Conservation (phyloP, 2,113 vertebrate species). For the Chamaetylas fuelleborni region DNA sequence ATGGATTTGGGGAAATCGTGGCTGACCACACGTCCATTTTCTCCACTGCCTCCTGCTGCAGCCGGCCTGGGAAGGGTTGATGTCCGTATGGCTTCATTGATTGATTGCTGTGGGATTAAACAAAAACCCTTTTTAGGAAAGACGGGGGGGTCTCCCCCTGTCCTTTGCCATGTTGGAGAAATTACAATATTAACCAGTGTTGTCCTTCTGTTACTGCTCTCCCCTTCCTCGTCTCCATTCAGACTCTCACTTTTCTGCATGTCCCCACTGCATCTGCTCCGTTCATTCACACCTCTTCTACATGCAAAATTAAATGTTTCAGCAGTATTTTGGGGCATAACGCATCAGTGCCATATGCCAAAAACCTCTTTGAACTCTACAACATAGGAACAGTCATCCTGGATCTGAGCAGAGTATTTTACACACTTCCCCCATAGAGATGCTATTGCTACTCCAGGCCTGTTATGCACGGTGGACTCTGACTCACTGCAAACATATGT, state of each 20-base stretch:
- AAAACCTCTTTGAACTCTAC: not conserved
- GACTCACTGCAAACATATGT: slow-evolving; percentile 40
- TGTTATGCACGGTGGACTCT: not conserved
- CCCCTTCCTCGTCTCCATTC: not conserved
- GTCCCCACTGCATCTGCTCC: not conserved
- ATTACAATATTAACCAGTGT: not conserved
- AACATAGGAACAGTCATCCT: slow-evolving; percentile 37
- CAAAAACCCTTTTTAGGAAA: slow-evolving; percentile 85
- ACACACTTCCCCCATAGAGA: slow-evolving; percentile 30
- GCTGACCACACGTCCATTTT: slow-evolving; percentile 95
- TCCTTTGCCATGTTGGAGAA: slow-evolving; percentile 66
- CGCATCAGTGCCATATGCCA: not conserved
- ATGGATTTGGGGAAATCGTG: slow-evolving; percentile 98
- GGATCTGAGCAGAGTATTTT: slow-evolving; percentile 44
- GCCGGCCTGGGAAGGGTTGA: slow-evolving; percentile 91
- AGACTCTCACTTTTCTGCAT: not conserved
- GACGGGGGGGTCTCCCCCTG: slow-evolving; percentile 78
- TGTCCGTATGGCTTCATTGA: slow-evolving; percentile 95
- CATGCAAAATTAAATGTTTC: not conserved
- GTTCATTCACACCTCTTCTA: not conserved
- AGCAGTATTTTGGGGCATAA: slow-evolving; percentile 4
- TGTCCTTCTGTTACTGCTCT: not conserved
- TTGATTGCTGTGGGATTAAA: slow-evolving; percentile 92
- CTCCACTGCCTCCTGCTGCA: slow-evolving; percentile 87
- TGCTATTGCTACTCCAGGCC: slow-evolving; percentile 17